A percentile compares a stretch with the other conserved stretches of the same genome.
Evolutionary conservation across 2,113 vertebrate species (phyloP).

Genomic region (Crotalus viridis): DNA sequence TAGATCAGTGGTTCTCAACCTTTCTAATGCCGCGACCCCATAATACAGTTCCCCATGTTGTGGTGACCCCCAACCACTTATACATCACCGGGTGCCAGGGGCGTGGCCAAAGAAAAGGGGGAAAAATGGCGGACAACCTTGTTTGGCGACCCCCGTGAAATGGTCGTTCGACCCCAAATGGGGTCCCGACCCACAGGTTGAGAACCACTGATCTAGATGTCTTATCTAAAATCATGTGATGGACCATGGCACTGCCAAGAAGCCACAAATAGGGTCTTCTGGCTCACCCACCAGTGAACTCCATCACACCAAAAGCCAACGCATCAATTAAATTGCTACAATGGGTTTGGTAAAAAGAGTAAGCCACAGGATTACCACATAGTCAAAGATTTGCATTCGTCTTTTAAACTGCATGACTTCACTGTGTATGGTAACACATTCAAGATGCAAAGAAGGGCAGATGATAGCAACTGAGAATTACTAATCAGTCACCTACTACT

Average conservation of each 20-base stretch:
- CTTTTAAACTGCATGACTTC: constrained; percentile 33
- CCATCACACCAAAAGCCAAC: constrained; percentile 27
- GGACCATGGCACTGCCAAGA: constrained; percentile 28
- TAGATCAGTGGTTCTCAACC: not conserved
- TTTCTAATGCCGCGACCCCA: too few species aligned
- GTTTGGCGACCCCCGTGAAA: too few species aligned
- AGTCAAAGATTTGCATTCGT: constrained; percentile 38
- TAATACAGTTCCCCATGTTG: too few species aligned
- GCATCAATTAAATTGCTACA: constrained; percentile 29
- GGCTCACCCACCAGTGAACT: constrained; percentile 39
- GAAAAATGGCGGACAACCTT: too few species aligned
- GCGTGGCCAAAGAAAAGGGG: too few species aligned
- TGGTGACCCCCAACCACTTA: too few species aligned
- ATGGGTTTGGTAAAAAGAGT: constrained; percentile 24
- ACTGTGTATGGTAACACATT: constrained; percentile 13
- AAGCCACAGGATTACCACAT: constrained; percentile 34
- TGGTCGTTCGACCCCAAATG: too few species aligned
- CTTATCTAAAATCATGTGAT: constrained; percentile 35
- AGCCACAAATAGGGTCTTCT: constrained; percentile 16
- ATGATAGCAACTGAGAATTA: not conserved
- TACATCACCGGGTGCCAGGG: too few species aligned
- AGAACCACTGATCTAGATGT: not conserved
- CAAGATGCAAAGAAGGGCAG: constrained; percentile 29
- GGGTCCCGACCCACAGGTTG: too few species aligned
- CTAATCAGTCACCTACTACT: not conserved